These are phyloP conservation scores for Mohoua ochrocephala DNA, from an alignment of 2,113 vertebrate species.

Conservation along the genomic window DNA sequence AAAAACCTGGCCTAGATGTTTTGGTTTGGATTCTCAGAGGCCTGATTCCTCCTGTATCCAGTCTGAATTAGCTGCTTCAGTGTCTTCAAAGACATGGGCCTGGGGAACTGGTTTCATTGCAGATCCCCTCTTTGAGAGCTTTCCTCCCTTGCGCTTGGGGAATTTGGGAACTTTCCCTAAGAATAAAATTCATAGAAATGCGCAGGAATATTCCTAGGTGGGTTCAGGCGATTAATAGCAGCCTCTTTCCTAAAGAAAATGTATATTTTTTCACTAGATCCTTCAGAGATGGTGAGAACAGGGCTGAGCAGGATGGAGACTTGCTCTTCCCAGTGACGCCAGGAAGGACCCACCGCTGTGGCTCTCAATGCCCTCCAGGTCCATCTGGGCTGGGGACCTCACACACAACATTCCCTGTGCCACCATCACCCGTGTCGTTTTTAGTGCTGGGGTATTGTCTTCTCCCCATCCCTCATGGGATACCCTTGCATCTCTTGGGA, in stretches of 20 bases:
- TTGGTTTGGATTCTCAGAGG: neutral
- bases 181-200: neutral
- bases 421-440: neutral
- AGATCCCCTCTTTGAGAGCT: rapidly evolving
- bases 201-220: neutral
- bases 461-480: neutral
- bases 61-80: neutral
- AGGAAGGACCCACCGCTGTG: too few relatives aligned
- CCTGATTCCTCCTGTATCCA: neutral
- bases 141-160: neutral
- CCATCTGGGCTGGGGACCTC: neutral
- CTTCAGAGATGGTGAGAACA: neutral
- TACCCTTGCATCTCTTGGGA: neutral
- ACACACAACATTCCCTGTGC: neutral
- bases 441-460: neutral
- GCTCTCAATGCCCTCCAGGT: neutral
- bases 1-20: neutral
- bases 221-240: neutral
- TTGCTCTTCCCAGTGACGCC: neutral
- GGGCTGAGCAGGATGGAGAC: neutral
- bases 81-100: neutral
- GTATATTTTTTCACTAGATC: rapidly evolving
- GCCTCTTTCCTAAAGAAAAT: neutral
- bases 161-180: neutral
- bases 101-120: neutral